Conservation (phyloP, 2,888 invertebrate species). For the Lasioglossum pauxillum region DNA sequence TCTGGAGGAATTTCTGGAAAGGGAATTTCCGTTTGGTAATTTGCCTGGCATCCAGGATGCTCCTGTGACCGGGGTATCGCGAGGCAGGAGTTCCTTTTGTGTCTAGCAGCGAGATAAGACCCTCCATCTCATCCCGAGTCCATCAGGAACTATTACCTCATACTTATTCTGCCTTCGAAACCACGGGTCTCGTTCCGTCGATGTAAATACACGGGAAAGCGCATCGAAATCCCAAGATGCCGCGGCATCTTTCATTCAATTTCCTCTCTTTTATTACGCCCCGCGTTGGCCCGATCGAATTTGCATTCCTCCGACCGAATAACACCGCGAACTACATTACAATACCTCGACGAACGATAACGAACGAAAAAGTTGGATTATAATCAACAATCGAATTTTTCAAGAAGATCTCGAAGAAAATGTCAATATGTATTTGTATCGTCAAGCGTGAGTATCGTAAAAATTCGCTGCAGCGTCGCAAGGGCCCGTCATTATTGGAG, state of each 20-base stretch:
- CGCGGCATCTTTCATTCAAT: background rate
- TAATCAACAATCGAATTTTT: background rate
- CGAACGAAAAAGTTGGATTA: background rate
- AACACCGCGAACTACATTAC: background rate
- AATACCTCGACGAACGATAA: no score
- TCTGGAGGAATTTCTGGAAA: background rate
- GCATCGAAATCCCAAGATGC: slow-evolving; percentile 6
- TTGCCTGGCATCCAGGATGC: slow-evolving; percentile 29
- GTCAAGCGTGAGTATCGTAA: background rate
- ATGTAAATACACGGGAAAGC: slow-evolving; percentile 14
- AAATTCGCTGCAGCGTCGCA: background rate
- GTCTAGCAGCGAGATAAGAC: slow-evolving; percentile 37
- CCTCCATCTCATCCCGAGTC: slow-evolving; percentile 42
- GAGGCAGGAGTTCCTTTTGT: slow-evolving; percentile 27
- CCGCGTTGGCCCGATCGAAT: background rate
- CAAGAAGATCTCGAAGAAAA: background rate
- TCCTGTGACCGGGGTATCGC: slow-evolving; percentile 16
- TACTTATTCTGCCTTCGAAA: slow-evolving; percentile 39
- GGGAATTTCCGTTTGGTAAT: slow-evolving; percentile 29
- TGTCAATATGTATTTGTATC: background rate
- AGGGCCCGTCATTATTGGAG: background rate
- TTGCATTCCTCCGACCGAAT: background rate
- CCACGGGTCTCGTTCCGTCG: slow-evolving; percentile 17
- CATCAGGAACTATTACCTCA: slow-evolving; percentile 49
- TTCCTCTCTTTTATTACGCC: background rate